These are phyloP conservation scores for Papilio protenor DNA, from an alignment of 2,888 invertebrate genomes.

Conservation along the genomic window DNA sequence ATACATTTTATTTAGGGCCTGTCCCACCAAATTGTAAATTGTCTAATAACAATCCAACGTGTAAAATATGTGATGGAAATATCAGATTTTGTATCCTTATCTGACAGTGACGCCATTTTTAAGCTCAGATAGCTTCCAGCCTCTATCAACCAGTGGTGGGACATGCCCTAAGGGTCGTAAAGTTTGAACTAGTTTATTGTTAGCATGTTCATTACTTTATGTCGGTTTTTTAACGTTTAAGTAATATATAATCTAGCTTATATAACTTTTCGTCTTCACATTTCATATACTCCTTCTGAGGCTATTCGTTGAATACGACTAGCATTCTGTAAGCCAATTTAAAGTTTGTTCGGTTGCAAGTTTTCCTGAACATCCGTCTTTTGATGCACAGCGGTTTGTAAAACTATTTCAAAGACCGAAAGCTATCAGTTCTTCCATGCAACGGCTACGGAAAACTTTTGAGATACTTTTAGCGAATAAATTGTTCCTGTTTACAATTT, in stretches of 20 bases:
- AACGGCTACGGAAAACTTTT: slow-evolving; percentile 3
- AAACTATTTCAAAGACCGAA: slow-evolving; percentile 11
- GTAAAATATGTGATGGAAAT: no score
- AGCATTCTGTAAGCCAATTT: slow-evolving; percentile 19
- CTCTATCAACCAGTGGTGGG: no score
- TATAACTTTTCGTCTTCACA: background rate
- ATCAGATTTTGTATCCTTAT: no score
- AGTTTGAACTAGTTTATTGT: background rate
- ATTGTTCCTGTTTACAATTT: background rate
- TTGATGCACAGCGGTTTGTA: slow-evolving; percentile 18
- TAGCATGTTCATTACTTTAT: background rate
- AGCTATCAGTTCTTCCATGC: slow-evolving; percentile 8
- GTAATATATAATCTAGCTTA: background rate
- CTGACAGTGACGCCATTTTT: no score
- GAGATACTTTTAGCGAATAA: background rate
- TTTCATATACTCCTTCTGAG: background rate
- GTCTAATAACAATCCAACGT: no score
- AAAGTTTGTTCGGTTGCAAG: slow-evolving; percentile 20
- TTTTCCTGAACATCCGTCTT: slow-evolving; percentile 17
- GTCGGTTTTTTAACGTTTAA: background rate
- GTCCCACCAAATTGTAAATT: no score
- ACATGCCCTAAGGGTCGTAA: no score
- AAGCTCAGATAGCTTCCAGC: no score
- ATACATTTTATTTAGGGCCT: background rate
- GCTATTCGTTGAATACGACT: background rate